Base-by-base conservation (phyloP, 1,140 invertebrate species). In the Polypedilum pembai region DNA sequence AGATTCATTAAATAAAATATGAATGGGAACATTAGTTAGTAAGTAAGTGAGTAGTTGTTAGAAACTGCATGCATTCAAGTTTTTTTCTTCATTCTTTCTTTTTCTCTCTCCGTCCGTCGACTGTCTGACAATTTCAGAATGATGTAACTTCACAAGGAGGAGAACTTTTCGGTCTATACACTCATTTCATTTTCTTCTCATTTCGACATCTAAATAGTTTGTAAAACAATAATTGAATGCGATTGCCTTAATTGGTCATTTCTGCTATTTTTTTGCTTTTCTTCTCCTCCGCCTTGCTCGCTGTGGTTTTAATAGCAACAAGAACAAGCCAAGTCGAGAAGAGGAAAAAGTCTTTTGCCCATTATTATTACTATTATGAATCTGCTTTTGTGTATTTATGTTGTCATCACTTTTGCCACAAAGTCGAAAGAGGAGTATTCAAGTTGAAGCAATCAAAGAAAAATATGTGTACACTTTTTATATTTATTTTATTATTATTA, bases 121-220 rank as follows among this genome's bases (percentile, higher is more conserved):
- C 45, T 15, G n/a, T 56, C 45, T 56, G 45, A 56, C 45, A 56
- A 56, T 56, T 56, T 56, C 12, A 56, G 45, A n/a, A 56, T 56
- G 45, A 56, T 56, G 45, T 56, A n/a, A 56, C 45, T n/a, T 56
- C 45, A 56, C 45, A 56, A 33, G 24, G 24, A 33, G 24, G 24
- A 56, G n/a, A 56, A 15, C 45, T 56, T 56, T 15, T 15, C 45
- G 12, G n/a, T n/a, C 45, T 56, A 4, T n/a, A 56, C n/a, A 15
- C 45, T 56, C n/a, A 56, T 56, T 56, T 56, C 45, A 4, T 56
- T 56, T 5, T 3, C 5, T 33, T 33, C 45, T 56, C 20, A 69
- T 69, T 69, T 69, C 65, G 65, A 69, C 65, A 69, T 69, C 65
- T 69, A 69, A 69, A 69, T 69, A 69, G 65, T 69, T 69, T 69